Evolutionary conservation across 2,888 invertebrate species (phyloP).

Genomic region (Harpagoxenus sublaevis): DNA sequence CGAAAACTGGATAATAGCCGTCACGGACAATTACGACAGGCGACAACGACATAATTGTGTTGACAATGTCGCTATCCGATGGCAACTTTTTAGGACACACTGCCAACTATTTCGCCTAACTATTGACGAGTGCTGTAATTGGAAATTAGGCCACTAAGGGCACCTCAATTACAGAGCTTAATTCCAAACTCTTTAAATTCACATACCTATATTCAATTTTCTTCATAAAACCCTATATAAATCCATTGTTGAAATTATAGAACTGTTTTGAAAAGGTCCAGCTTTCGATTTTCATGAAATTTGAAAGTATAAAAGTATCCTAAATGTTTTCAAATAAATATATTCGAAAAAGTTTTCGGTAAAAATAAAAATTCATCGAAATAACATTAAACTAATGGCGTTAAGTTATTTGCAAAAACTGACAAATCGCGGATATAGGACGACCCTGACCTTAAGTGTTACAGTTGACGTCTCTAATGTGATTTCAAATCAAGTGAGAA

Average conservation of each 20-base stretch:
- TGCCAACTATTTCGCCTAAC: not conserved
- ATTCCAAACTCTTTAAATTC: not conserved
- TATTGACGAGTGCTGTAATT: conserved; percentile 6
- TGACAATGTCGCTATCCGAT: not conserved
- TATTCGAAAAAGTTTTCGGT: not conserved
- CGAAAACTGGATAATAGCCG: not conserved
- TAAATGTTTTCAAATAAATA: not conserved
- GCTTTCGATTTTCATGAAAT: not conserved
- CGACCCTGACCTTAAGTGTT: not conserved
- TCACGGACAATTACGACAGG: conserved; percentile 14
- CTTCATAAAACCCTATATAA: not conserved
- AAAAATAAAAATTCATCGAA: not conserved
- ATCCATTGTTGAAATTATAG: not conserved
- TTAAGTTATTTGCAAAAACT: not conserved
- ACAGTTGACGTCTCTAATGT: not conserved
- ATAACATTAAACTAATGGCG: not conserved
- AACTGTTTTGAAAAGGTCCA: not conserved
- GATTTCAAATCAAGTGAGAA: not conserved
- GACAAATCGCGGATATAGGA: not conserved
- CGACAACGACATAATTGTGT: conserved; percentile 19
- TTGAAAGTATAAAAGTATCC: not conserved
- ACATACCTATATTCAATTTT: not conserved
- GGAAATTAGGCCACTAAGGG: not conserved
- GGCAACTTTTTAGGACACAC: not conserved
- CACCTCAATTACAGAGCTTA: not conserved